Base-by-base conservation (phyloP, 2,797 vertebrate genomes). In the Sebastes hubbsi region DNA sequence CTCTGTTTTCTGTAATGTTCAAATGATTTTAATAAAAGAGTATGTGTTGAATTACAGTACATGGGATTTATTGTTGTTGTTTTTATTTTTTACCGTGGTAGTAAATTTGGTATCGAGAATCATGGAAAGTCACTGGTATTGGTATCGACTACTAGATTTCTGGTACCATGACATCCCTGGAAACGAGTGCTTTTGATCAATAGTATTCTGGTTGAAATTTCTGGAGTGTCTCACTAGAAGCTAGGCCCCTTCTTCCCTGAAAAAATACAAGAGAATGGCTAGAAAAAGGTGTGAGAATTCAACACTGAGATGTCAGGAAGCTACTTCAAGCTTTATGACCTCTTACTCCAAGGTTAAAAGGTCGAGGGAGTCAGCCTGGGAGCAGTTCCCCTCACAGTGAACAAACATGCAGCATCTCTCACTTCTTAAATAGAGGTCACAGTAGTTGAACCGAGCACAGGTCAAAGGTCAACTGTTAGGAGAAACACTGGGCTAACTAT, bases 391-490 rank as follows among this genome's bases (percentile, higher is more conserved):
- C 68, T 75, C 58, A 14, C 54, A 54, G 56, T 12, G 8, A 76
- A 54, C 61, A 78, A 60, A 75, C 77, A 52, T 7, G 38, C 25
- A 60, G 24, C 66, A 58, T 54, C 36, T 78, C 25, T 75, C 34
- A 59, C 12, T 13, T 30, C 46, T 85, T 38, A 63, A 59, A 75
- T 52, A 78, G 36, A 16, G 75, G 78, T 84, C 66, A 61, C 1
- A 59, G 54, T n/a, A n/a, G 42, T 75, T 30, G 13, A 30, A 70
- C 9, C 29, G 38, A 67, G 14, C 30, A 65, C 1, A 46, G 80
- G 81, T 70, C 65, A 79, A 78, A 84, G 78, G 80, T 85, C 83
- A 82, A 65, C 29, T 25, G 30, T 63, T 54, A 7, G 52, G 25
- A 62, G 73, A 84, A 64, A 80, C 61, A 77, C 24, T 8, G 1